Conservation (phyloP, 2,797 vertebrate species). For the Nasua narica region DNA sequence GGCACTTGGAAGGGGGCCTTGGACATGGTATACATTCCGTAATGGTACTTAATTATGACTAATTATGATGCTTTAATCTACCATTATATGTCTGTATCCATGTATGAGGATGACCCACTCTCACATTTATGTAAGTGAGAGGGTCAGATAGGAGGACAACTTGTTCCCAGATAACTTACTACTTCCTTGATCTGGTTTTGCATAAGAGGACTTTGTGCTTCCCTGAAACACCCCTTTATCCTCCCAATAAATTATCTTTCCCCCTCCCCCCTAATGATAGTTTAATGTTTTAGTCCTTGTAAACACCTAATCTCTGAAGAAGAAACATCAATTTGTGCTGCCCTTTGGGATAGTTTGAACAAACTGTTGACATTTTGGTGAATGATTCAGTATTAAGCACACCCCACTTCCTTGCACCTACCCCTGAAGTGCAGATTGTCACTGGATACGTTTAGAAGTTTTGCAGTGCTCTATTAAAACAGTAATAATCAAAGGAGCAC, state of each 20-base stretch:
- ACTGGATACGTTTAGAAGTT: not conserved
- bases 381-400: not conserved
- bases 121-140: not conserved
- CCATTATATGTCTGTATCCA: not conserved
- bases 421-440: not conserved
- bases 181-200: not conserved
- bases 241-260: not conserved
- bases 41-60: not conserved
- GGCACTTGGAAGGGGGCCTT: not conserved
- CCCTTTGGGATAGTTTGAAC: constrained; percentile 15
- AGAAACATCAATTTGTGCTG: not conserved
- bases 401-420: not conserved
- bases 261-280: not conserved
- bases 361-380: not conserved
- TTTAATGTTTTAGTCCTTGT: not conserved
- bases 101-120: not conserved
- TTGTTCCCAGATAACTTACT: not conserved
- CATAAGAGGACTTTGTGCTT: not conserved
- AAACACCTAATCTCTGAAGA: constrained; percentile 3
- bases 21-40: not conserved
- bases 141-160: too few species aligned
- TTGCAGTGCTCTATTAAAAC: constrained; percentile 9
- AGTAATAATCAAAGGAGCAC: constrained; percentile 53
- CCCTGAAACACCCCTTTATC: not conserved
- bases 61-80: not conserved